phyloP scores from a whole-genome alignment of 2,113 vertebrate species.

The Parus major region DNA sequence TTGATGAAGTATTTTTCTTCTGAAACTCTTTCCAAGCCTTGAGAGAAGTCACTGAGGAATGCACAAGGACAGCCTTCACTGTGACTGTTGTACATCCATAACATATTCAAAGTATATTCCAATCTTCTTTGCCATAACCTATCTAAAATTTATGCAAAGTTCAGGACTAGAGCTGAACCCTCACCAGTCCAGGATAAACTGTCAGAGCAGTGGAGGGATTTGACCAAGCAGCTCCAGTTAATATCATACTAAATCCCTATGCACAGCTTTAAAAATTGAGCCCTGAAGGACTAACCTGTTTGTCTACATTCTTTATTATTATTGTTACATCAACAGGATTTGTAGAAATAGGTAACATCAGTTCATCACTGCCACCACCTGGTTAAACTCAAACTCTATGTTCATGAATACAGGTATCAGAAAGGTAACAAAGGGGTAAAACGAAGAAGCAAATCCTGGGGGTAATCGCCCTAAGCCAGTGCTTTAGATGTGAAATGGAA shows the following conservation, averaged over 20 bases:
- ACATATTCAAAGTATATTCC: background rate
- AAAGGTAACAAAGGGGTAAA: background rate
- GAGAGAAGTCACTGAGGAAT: background rate
- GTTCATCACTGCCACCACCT: constrained; percentile 64
- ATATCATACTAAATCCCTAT: constrained; percentile 7
- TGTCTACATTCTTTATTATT: constrained; percentile 39
- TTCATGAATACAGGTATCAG: fast-evolving
- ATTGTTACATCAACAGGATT: background rate
- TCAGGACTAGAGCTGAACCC: background rate
- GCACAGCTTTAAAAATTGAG: constrained; percentile 34
- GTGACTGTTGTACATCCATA: background rate
- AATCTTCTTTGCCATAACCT: background rate
- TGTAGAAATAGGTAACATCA: background rate
- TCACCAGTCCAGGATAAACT: background rate
- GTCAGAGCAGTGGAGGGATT: constrained; percentile 9
- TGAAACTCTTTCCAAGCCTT: background rate
- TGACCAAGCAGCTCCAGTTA: constrained; percentile 23
- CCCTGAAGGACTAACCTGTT: constrained; percentile 49
- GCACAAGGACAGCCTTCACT: background rate
- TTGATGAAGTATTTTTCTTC: background rate
- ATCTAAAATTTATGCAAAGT: constrained; percentile 6
- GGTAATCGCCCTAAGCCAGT: background rate
- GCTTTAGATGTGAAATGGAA: background rate
- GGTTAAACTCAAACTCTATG: background rate
- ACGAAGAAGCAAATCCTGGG: background rate